Conservation (phyloP, 64 coral and sea anemone genomes). For the Actinia tenebrosa region DNA sequence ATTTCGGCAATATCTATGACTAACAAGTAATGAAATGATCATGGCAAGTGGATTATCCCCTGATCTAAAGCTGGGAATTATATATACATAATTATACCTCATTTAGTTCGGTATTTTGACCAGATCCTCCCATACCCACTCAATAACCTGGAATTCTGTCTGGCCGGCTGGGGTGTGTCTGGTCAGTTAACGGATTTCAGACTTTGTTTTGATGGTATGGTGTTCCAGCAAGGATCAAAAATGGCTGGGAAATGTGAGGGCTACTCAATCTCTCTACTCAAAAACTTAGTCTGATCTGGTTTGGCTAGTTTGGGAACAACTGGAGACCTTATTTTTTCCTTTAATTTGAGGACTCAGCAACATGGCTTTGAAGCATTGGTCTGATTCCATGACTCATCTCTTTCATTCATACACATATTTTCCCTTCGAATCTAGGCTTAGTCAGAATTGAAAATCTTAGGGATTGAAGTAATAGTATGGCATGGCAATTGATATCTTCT, state of each 20-base stretch:
- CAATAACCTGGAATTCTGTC: neutral
- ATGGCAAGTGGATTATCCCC: neutral
- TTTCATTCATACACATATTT: neutral
- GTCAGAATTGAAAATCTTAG: neutral
- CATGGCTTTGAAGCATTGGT: neutral
- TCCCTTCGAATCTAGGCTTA: neutral
- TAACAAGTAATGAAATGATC: no score
- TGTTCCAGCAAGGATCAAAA: neutral
- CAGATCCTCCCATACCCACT: constrained; percentile 10
- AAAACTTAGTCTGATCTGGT: constrained; percentile 7
- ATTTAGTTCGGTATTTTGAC: neutral
- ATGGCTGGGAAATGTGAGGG: neutral
- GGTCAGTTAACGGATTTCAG: constrained; percentile 1
- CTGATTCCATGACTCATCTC: neutral
- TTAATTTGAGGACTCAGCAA: neutral
- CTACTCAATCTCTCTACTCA: constrained; percentile 7
- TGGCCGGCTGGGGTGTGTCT: neutral
- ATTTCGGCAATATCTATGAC: no score
- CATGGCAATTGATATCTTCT: neutral
- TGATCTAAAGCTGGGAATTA: neutral
- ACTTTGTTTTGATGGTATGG: neutral
- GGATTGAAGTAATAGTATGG: neutral
- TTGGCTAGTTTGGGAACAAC: no score
- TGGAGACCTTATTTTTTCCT: no score
- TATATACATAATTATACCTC: neutral